Percentiles rank a stretch among this genome's conserved stretches.
These are phyloP conservation scores for Polypedilum vanderplanki DNA, from an alignment of 1,140 invertebrate genomes.

Conservation along the genomic window DNA sequence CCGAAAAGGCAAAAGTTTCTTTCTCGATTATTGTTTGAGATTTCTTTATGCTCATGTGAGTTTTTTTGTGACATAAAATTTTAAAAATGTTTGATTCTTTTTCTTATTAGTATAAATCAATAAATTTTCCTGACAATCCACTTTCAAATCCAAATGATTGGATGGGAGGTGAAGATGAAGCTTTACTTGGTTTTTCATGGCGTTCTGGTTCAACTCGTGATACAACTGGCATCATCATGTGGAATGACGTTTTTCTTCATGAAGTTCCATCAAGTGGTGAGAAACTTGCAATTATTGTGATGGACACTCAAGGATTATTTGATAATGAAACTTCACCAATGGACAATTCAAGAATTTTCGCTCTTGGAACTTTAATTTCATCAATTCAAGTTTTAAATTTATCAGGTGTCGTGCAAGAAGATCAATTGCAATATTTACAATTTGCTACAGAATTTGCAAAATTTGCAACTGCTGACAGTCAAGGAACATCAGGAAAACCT, in stretches of 20 bases:
- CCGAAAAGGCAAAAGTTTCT: neutral
- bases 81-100: neutral
- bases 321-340: constrained; percentile 61
- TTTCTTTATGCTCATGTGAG: neutral
- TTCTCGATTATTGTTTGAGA: neutral
- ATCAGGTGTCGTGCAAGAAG: constrained; percentile 59
- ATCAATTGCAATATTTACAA: constrained; percentile 60
- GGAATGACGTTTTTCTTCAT: constrained; percentile 75
- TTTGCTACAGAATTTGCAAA: constrained; percentile 67
- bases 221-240: constrained; percentile 86
- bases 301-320: constrained; percentile 70
- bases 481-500: constrained; percentile 46
- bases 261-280: constrained; percentile 35
- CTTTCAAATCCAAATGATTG: constrained; percentile 44
- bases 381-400: constrained; percentile 61
- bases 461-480: constrained; percentile 57
- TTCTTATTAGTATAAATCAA: neutral
- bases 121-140: neutral
- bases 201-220: constrained; percentile 82
- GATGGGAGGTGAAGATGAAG: constrained; percentile 57
- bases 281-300: constrained; percentile 52
- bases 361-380: constrained; percentile 56
- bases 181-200: constrained; percentile 76
- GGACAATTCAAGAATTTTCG: constrained; percentile 66
- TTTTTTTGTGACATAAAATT: too few relatives aligned